A percentile compares a stretch with the other conserved stretches of the same genome.
These are phyloP conservation scores for Neodiprion lecontei DNA, from an alignment of 1,140 invertebrate genomes.

Conservation along the genomic window DNA sequence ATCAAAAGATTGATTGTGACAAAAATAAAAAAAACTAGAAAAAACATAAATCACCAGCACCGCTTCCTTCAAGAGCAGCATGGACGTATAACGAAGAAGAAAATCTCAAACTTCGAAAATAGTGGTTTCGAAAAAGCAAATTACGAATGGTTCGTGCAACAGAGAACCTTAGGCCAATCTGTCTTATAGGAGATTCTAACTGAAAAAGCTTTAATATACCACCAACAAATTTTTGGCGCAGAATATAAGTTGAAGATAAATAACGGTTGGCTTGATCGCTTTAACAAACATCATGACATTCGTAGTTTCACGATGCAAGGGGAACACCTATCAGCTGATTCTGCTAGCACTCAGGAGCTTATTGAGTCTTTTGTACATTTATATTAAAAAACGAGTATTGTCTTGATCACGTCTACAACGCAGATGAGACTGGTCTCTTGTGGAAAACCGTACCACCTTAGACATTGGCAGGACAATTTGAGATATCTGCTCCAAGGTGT, in stretches of 20 bases:
- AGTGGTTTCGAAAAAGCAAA: not conserved
- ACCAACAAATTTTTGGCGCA: not conserved
- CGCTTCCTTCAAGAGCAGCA: not conserved
- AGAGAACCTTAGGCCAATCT: not conserved
- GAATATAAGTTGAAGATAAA: conserved; percentile 27
- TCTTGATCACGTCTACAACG: conserved; percentile 47
- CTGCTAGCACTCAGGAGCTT: conserved; percentile 13
- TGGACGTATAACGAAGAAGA: not conserved
- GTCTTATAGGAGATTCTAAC: not conserved
- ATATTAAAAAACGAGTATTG: conserved; percentile 10
- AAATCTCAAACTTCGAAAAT: not conserved
- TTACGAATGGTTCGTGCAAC: not conserved
- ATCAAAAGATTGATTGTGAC: not conserved
- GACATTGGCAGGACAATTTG: conserved; percentile 34
- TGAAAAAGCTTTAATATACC: not conserved
- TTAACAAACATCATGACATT: conserved; percentile 38
- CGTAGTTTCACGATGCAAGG: conserved; percentile 26
- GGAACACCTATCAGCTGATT: conserved; percentile 29
- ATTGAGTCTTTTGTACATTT: not conserved
- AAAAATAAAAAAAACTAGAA: not conserved
- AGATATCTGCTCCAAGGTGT: conserved; percentile 11
- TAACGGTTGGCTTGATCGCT: conserved; percentile 34
- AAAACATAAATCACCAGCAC: not conserved
- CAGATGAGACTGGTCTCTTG: conserved; percentile 53
- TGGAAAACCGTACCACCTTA: conserved; percentile 50